Percentiles rank a stretch among this genome's conserved stretches.
Evolutionary conservation across 2,797 vertebrate species (phyloP).

Genomic region (Xiphophorus birchmanni): DNA sequence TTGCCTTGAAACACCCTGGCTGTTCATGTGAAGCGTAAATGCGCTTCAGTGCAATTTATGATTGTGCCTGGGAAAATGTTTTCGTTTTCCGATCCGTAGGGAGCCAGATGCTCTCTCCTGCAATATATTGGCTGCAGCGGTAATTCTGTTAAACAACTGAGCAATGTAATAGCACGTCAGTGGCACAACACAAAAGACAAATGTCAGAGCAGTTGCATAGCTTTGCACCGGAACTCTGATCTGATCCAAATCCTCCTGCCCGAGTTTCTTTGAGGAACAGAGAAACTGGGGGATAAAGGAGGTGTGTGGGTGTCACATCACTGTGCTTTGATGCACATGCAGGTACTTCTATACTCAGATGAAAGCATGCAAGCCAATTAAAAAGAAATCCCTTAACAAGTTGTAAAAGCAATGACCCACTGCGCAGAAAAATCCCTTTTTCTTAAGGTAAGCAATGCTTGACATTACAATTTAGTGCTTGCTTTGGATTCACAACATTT

Average conservation of each 20-base stretch:
- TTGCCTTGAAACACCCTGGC: neutral
- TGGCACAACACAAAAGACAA: constrained; percentile 33
- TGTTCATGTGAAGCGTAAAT: constrained; percentile 17
- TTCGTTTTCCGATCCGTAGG: constrained; percentile 13
- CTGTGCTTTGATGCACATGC: constrained; percentile 75
- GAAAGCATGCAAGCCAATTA: constrained; percentile 80
- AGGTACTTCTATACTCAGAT: constrained; percentile 78
- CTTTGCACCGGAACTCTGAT: constrained; percentile 38
- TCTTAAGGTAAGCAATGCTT: constrained; percentile 48
- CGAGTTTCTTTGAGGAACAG: constrained; percentile 34
- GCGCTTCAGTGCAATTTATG: constrained; percentile 19
- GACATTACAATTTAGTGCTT: constrained; percentile 27
- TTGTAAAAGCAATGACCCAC: constrained; percentile 79
- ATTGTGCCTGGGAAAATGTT: constrained; percentile 20
- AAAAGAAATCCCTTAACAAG: constrained; percentile 78
- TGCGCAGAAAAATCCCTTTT: constrained; percentile 70
- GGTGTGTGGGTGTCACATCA: constrained; percentile 66
- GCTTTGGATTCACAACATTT: constrained; percentile 17
- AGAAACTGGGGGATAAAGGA: constrained; percentile 30
- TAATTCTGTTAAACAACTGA: constrained; percentile 42
- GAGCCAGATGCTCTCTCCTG: constrained; percentile 42
- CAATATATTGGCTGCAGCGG: constrained; percentile 28
- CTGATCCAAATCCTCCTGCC: constrained; percentile 37
- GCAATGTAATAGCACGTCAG: constrained; percentile 50
- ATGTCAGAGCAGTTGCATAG: constrained; percentile 51